Percentiles rank a stretch among this genome's conserved stretches.
Evolutionary conservation across 1,140 invertebrate genomes (phyloP).

Genomic region (Limonius californicus): DNA sequence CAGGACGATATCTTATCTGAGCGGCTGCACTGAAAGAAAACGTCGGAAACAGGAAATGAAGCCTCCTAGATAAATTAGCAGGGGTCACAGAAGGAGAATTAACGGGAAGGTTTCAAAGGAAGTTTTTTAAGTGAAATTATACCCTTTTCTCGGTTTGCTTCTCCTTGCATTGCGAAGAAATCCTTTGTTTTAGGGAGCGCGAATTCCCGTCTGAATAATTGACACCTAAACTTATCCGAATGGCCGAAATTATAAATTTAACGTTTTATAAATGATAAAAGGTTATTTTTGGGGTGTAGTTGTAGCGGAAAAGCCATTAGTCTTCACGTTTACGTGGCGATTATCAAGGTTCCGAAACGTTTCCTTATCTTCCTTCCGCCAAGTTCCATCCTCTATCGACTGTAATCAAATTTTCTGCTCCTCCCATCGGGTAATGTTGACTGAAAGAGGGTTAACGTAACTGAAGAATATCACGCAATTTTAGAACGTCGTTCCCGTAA

Average conservation of each 20-base stretch:
- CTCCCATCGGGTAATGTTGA: too few species aligned
- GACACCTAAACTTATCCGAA: neutral
- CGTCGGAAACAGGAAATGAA: slow-evolving; percentile 12
- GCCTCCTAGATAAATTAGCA: slow-evolving; percentile 12
- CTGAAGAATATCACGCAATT: too few species aligned
- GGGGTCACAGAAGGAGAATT: slow-evolving; percentile 6
- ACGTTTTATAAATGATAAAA: neutral
- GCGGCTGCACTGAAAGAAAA: slow-evolving; percentile 7
- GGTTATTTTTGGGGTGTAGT: neutral
- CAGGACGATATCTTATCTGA: slow-evolving; percentile 6
- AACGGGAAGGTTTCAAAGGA: slow-evolving; percentile 8
- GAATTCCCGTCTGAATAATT: neutral
- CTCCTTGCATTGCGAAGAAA: neutral
- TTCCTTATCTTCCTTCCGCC: slow-evolving; percentile 1
- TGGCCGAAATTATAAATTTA: slow-evolving; percentile 2
- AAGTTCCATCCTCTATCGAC: too few species aligned
- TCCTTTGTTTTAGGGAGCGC: neutral
- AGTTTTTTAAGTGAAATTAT: slow-evolving; percentile 9
- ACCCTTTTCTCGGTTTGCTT: neutral
- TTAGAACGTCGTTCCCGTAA: too few species aligned
- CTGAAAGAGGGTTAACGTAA: too few species aligned
- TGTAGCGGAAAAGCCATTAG: slow-evolving; percentile 7
- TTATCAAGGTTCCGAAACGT: neutral
- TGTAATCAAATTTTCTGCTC: too few species aligned
- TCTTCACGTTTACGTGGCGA: slow-evolving; percentile 2